phyloP scores from a whole-genome alignment of 2,888 invertebrate genomes.

The Spodoptera littoralis region DNA sequence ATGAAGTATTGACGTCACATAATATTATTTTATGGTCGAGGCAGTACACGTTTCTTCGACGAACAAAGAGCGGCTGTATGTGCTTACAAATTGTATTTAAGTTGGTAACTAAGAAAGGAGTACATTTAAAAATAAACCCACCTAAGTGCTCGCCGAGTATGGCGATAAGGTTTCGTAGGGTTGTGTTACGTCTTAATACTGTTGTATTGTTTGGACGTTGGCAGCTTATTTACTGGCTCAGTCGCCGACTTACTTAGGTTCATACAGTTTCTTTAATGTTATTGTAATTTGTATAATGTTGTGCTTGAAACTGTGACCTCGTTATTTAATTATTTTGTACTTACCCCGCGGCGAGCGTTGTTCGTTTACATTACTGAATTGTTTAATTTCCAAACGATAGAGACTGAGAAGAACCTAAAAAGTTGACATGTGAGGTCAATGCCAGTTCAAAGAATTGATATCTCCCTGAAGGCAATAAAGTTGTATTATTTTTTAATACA shows the following conservation, averaged over 20 bases:
- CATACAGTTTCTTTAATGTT: slow-evolving; percentile 5
- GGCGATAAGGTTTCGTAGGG: slow-evolving; percentile 50
- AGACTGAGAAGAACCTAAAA: too few species aligned
- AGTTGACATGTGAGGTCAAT: too few species aligned
- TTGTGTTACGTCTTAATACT: slow-evolving; percentile 40
- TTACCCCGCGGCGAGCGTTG: background rate
- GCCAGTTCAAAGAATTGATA: too few species aligned
- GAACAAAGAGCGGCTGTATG: slow-evolving; percentile 31
- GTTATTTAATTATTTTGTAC: background rate
- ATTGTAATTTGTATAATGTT: slow-evolving; percentile 7
- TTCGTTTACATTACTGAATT: slow-evolving; percentile 2
- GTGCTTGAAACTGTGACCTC: slow-evolving; percentile 7
- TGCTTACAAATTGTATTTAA: slow-evolving; percentile 28
- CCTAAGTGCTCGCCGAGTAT: slow-evolving; percentile 38
- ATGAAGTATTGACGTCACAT: slow-evolving; percentile 49
- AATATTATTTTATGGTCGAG: slow-evolving; percentile 41
- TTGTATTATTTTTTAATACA: too few species aligned
- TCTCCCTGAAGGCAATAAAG: too few species aligned
- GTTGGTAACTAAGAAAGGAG: slow-evolving; percentile 30
- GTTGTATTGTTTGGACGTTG: slow-evolving; percentile 29
- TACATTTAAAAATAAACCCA: slow-evolving; percentile 47
- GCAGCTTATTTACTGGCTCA: slow-evolving; percentile 30
- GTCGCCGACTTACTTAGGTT: slow-evolving; percentile 18
- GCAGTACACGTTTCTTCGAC: slow-evolving; percentile 23
- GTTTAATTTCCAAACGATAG: slow-evolving; percentile 1